Base-by-base conservation (phyloP, 2,888 invertebrate species). In the Drosophila flavopinicola region DNA sequence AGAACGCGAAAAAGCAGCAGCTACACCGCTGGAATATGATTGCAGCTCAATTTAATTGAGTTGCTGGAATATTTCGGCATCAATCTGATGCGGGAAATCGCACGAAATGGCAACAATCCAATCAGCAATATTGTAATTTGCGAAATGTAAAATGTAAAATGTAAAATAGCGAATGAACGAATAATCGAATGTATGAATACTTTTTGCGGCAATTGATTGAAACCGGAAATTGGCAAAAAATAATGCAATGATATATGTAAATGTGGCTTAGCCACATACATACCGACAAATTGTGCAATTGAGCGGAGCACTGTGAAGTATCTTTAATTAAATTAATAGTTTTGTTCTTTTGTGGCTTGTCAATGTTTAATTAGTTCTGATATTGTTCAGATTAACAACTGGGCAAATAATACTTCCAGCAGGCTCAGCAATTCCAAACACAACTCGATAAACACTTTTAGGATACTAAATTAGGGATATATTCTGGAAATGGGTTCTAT, bases 11-110 rank as follows among this genome's bases (percentile, higher is more conserved):
- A 25, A 7, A 25, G 25, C 6, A 1, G 15, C 15, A 9, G 33
- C 10, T 9, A 33, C 15, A 48, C 2, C 20, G 45, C 58, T 9
- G 27, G 73, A 76, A 78, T 83, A 69, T 79, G 84, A 83, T 83
- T 70, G 80, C 77, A 80, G 70, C 52, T 74, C 76, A 58, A 76
- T 84, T 80, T 80, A 79, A 80, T 80, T 86, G 84, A 86, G 80
- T 79, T 79, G 70, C 49, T 47, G 67, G 58, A 76, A 76, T 54
- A 59, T 53, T 53, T 49, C 33, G 20, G 51, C 38, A 53, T 20
- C 38, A 63, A 45, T 54, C 53, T 9, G 49, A 38, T 29, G 27
- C 44, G 45, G 38, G 15, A 9, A 15, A 29, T 29, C 38, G 35
- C 33, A 48, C 17, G 33, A 53, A 78, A 68, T 68, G 51, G 59